Evolutionary conservation across 2,888 invertebrate genomes (phyloP).

Genomic region (Drosophila maculinotata): DNA sequence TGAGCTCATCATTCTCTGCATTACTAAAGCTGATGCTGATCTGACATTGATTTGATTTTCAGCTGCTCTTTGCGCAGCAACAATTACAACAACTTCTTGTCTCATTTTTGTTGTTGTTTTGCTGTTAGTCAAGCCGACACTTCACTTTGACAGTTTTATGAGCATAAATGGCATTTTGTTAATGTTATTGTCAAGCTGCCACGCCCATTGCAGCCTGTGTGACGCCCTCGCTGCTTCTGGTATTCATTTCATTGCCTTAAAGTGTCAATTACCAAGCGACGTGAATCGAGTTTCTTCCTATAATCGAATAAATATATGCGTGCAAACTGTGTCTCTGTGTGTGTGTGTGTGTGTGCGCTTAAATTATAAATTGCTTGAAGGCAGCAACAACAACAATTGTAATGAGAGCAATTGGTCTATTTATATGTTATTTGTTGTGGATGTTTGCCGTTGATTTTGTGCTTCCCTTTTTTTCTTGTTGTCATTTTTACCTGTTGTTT

Average conservation of each 20-base stretch:
- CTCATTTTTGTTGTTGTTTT: constrained; percentile 12
- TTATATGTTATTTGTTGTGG: constrained; percentile 65
- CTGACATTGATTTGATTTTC: constrained; percentile 50
- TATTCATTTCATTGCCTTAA: constrained; percentile 63
- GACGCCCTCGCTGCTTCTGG: constrained; percentile 19
- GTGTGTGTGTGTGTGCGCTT: constrained; percentile 44
- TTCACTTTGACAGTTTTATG: constrained; percentile 76
- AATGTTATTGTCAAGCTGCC: constrained; percentile 54
- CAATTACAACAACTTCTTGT: background rate
- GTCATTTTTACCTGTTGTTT: constrained; percentile 32
- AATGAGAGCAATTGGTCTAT: constrained; percentile 69
- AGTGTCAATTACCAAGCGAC: constrained; percentile 73
- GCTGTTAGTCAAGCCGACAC: constrained; percentile 54
- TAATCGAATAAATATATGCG: constrained; percentile 35
- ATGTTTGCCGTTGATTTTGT: constrained; percentile 67
- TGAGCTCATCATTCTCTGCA: constrained; percentile 1
- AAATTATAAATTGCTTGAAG: constrained; percentile 74
- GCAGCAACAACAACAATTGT: constrained; percentile 34
- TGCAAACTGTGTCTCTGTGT: constrained; percentile 18
- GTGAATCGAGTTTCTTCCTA: constrained; percentile 34
- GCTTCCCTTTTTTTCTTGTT: constrained; percentile 69
- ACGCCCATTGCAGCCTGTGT: constrained; percentile 51
- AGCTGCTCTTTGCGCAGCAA: constrained; percentile 20
- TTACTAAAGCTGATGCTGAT: constrained; percentile 21
- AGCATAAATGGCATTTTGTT: constrained; percentile 66